Conservation (phyloP, 1,140 invertebrate genomes). For the Drosophila punjabiensis region DNA sequence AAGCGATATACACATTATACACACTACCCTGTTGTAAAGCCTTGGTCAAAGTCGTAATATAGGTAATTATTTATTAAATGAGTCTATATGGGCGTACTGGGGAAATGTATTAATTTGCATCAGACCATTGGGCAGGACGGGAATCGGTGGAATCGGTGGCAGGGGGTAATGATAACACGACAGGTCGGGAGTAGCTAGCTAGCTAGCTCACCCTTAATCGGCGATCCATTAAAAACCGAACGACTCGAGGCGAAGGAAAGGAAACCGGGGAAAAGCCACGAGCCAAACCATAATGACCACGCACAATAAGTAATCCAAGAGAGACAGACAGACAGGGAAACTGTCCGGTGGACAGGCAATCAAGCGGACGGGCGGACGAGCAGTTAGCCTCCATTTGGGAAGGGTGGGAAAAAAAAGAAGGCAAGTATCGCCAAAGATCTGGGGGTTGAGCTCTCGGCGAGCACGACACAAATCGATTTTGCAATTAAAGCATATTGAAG, state of each 20-base stretch:
- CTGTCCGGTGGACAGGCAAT: constrained; percentile 29
- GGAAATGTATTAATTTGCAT: constrained; percentile 72
- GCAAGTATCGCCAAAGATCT: constrained; percentile 37
- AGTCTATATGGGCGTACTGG: constrained; percentile 12
- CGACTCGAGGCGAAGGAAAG: constrained; percentile 13
- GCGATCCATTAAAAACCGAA: constrained; percentile 47
- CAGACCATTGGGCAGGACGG: constrained; percentile 29
- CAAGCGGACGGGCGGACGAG: constrained; percentile 17
- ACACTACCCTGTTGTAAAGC: constrained; percentile 13
- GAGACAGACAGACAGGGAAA: constrained; percentile 37
- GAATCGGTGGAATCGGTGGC: constrained; percentile 12
- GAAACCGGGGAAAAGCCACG: constrained; percentile 20
- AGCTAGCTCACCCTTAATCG: constrained; percentile 39
- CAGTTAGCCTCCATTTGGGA: constrained; percentile 53
- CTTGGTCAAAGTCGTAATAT: constrained; percentile 13
- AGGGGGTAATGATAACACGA: constrained; percentile 59
- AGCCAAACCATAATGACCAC: constrained; percentile 69
- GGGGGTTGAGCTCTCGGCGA: constrained; percentile 45
- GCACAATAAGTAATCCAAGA: constrained; percentile 61
- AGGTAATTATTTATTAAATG: constrained; percentile 40
- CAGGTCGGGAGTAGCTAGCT: constrained; percentile 22
- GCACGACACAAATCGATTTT: constrained; percentile 78
- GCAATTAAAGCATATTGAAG: constrained; percentile 75
- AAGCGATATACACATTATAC: constrained; percentile 3
- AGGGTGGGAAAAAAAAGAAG: constrained; percentile 22